These are phyloP conservation scores for Scaeva pyrastri DNA, from an alignment of 2,888 invertebrate species.

Conservation along the genomic window DNA sequence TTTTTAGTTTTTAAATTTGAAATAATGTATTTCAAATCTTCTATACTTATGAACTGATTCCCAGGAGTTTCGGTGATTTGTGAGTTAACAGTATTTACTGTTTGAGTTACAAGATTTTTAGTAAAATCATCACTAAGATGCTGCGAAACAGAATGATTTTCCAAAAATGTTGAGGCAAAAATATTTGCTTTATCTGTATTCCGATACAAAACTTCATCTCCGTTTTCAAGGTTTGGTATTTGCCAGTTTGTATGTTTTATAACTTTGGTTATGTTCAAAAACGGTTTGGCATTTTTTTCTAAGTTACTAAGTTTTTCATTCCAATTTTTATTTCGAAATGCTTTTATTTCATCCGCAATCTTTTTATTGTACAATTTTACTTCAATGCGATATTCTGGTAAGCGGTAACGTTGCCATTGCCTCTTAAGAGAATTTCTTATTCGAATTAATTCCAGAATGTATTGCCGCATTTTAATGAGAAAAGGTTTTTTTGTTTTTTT, in stretches of 20 bases:
- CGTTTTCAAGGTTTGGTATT: not conserved
- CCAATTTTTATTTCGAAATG: not conserved
- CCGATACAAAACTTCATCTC: not conserved
- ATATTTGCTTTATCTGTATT: not conserved
- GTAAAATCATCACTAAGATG: not conserved
- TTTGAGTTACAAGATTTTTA: not conserved
- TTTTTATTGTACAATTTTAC: not conserved
- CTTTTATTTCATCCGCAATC: not conserved
- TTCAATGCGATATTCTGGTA: not conserved
- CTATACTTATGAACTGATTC: not conserved
- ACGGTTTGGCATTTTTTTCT: not conserved
- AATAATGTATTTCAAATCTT: not conserved
- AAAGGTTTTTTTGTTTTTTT: not conserved
- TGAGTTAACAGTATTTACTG: not conserved
- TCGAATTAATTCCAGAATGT: not conserved
- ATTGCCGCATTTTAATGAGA: not conserved
- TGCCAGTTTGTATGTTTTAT: not conserved
- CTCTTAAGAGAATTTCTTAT: not conserved
- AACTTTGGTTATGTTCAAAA: not conserved
- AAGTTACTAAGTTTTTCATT: not conserved
- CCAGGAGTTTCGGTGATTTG: not conserved
- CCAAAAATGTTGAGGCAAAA: not conserved
- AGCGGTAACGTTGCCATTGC: not conserved
- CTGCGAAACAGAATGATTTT: not conserved
- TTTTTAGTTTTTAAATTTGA: not conserved